A percentile compares a stretch with the other conserved stretches of the same genome.
Evolutionary conservation across 2,888 invertebrate species (phyloP).

Genomic region (Drosophila hamatofila): DNA sequence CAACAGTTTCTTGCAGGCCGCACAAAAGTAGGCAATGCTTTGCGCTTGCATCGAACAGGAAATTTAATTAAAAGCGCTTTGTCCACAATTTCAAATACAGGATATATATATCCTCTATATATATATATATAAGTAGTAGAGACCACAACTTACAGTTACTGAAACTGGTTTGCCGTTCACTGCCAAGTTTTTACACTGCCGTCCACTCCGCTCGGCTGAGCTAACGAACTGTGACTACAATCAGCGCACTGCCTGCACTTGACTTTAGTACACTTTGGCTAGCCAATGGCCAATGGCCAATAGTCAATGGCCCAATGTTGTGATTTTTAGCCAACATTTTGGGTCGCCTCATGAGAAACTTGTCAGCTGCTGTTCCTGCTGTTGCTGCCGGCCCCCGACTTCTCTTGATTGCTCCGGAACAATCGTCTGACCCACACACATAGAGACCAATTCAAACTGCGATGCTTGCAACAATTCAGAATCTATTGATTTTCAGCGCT

Average conservation of each 20-base stretch:
- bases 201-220: constrained; percentile 19
- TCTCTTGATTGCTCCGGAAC: constrained; percentile 60
- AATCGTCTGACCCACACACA: constrained; percentile 44
- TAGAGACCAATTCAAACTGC: constrained; percentile 44
- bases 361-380: constrained; percentile 57
- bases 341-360: constrained; percentile 57
- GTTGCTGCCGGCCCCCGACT: constrained; percentile 13
- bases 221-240: constrained; percentile 70
- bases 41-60: constrained; percentile 59
- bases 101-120: constrained; percentile 29
- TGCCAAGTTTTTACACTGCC: constrained; percentile 12
- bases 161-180: constrained; percentile 1
- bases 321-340: constrained; percentile 34
- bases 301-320: constrained; percentile 6
- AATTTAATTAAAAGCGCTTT: constrained; percentile 74
- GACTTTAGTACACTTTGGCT: constrained; percentile 61
- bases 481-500: constrained; percentile 70
- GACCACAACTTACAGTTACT: constrained; percentile 46
- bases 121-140: constrained; percentile 14
- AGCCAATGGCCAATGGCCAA: constrained; percentile 5
- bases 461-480: constrained; percentile 39
- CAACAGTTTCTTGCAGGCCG: constrained; percentile 63
- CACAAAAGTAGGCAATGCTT: constrained; percentile 63
- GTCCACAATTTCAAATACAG: constrained; percentile 35
- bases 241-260: constrained; percentile 55